Conservation (phyloP, 2,797 vertebrate genomes). For the Macrochelys suwanniensis region DNA sequence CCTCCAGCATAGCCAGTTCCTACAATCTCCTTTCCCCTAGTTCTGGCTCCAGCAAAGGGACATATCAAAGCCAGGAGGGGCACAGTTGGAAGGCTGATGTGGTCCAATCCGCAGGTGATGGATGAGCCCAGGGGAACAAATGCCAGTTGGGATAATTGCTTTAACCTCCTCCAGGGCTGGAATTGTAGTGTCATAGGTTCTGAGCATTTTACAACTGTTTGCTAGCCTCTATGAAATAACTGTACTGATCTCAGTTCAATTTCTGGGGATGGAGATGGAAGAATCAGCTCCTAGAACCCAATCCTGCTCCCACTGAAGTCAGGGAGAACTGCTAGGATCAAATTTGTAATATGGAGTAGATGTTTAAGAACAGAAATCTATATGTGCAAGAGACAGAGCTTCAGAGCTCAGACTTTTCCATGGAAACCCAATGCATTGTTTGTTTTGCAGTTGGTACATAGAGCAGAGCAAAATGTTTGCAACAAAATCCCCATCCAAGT, state of each 20-base stretch:
- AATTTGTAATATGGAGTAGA: background rate
- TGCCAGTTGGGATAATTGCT: rapidly evolving
- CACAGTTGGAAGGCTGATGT: rapidly evolving
- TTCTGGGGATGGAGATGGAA: background rate
- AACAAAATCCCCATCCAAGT: background rate
- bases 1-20: background rate
- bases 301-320: background rate
- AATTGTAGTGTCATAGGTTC: background rate
- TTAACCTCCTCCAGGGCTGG: background rate
- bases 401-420: background rate
- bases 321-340: rapidly evolving
- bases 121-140: background rate
- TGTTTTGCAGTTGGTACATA: background rate
- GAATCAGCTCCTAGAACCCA: background rate
- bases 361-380: rapidly evolving
- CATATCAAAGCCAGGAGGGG: background rate
- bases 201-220: background rate
- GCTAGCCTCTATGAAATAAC: background rate
- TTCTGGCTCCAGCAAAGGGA: background rate
- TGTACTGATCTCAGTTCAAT: background rate
- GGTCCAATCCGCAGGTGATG: background rate
- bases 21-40: background rate
- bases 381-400: background rate
- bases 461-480: background rate
- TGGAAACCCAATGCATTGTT: background rate